A percentile compares a stretch with the other conserved stretches of the same genome.
Evolutionary conservation across 2,797 vertebrate genomes (phyloP).

Genomic region (Melanotaenia pygmaea): DNA sequence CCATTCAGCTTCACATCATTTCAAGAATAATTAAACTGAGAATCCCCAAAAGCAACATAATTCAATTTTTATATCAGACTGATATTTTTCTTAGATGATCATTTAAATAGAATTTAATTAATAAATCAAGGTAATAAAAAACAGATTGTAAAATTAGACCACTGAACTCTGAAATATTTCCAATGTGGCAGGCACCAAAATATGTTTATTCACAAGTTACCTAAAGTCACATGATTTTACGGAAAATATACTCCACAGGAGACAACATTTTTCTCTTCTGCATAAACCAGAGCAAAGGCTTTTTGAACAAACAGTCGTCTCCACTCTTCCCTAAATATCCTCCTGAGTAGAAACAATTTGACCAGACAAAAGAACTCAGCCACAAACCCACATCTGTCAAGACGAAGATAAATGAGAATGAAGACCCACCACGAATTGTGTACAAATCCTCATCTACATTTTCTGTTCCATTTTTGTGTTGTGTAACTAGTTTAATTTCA

Average conservation of each 20-base stretch:
- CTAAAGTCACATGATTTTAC: not conserved
- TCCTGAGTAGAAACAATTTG: conserved; percentile 43
- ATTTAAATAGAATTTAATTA: not conserved
- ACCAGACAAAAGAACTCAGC: conserved; percentile 43
- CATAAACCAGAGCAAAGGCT: not conserved
- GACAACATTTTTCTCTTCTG: not conserved
- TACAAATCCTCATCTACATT: conserved; percentile 52
- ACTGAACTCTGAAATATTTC: not conserved
- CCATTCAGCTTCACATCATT: not conserved
- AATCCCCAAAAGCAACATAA: not conserved
- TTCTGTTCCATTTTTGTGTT: not conserved
- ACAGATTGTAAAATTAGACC: not conserved
- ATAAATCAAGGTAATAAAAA: not conserved
- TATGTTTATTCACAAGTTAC: not conserved
- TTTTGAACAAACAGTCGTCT: conserved; percentile 46
- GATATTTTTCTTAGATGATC: not conserved
- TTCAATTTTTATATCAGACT: not conserved
- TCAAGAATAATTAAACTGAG: conserved; percentile 6
- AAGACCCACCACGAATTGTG: conserved; percentile 62
- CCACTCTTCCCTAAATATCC: conserved; percentile 39
- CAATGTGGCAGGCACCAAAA: not conserved
- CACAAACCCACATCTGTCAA: conserved; percentile 57
- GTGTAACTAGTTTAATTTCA: not conserved
- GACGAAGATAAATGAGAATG: conserved; percentile 6
- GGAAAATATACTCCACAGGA: not conserved